Percentiles rank a stretch among this genome's conserved stretches.
phyloP scores from a whole-genome alignment of 1,140 invertebrate species.

The Bombus waltoni region DNA sequence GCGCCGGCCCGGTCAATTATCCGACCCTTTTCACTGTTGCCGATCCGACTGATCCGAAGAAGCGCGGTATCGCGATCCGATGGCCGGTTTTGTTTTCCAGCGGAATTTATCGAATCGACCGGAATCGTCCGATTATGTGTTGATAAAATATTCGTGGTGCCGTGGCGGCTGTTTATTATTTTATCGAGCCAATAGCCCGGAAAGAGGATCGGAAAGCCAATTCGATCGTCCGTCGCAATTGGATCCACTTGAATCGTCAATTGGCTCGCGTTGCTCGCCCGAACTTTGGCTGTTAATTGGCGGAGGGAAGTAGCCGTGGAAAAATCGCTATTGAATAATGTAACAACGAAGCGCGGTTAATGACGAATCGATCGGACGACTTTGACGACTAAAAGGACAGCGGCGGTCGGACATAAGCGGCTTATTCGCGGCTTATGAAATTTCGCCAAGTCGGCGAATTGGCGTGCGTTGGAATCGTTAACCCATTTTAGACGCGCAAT shows the following conservation, averaged over 20 bases:
- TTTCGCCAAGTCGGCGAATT: slow-evolving; percentile 27
- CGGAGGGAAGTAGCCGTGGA: too few relatives aligned
- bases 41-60: not conserved
- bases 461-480: slow-evolving; percentile 39
- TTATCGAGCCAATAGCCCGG: not conserved
- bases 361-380: too few relatives aligned
- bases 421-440: slow-evolving; percentile 4
- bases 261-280: not conserved
- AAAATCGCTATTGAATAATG: too few relatives aligned
- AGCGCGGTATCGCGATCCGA: not conserved
- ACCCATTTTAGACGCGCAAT: slow-evolving; percentile 24
- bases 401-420: too few relatives aligned
- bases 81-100: not conserved
- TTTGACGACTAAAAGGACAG: too few relatives aligned
- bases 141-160: not conserved
- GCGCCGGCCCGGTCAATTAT: not conserved
- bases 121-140: not conserved
- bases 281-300: too few relatives aligned
- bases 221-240: not conserved
- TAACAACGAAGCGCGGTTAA: too few relatives aligned
- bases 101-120: too few relatives aligned
- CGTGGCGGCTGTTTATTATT: not conserved
- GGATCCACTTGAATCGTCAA: not conserved
- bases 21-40: not conserved
- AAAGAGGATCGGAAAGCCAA: not conserved